Conservation (phyloP, 2,888 invertebrate species). For the Timema cristinae region DNA sequence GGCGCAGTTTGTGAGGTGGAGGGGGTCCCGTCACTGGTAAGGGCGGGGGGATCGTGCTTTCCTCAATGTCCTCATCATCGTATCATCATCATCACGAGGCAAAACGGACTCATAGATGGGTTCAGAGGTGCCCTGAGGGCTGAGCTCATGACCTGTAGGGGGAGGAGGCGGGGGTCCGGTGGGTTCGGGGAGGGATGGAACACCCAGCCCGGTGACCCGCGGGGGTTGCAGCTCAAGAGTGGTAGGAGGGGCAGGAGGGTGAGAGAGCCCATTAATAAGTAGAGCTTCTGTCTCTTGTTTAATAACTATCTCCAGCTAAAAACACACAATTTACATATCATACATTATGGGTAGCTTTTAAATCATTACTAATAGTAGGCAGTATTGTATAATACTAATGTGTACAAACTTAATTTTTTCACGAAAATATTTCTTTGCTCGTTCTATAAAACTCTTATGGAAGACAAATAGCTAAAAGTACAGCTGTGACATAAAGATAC, state of each 20-base stretch:
- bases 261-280: conserved; percentile 46
- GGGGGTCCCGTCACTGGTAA: conserved; percentile 42
- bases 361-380: too few species aligned
- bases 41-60: conserved; percentile 34
- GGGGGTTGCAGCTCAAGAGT: conserved; percentile 37
- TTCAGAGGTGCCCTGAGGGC: conserved; percentile 39
- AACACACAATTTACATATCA: too few species aligned
- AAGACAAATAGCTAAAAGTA: too few species aligned
- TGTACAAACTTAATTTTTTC: too few species aligned
- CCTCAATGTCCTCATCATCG: conserved; percentile 29
- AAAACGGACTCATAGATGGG: conserved; percentile 85
- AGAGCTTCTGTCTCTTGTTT: conserved; percentile 58
- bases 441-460: too few species aligned
- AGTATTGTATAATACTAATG: too few species aligned
- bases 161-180: conserved; percentile 71
- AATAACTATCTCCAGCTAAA: conserved; percentile 57
- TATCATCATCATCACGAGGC: conserved; percentile 56
- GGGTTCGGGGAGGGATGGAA: conserved; percentile 69
- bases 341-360: too few species aligned
- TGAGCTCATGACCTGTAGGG: conserved; percentile 39
- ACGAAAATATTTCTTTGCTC: too few species aligned
- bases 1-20: conserved; percentile 41
- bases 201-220: conserved; percentile 45
- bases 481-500: too few species aligned
- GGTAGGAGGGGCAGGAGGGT: conserved; percentile 36